Evolutionary conservation across 37 sponge, comb jelly and placozoan genomes (phyloP).

Genomic region (Eunapius fragilis): DNA sequence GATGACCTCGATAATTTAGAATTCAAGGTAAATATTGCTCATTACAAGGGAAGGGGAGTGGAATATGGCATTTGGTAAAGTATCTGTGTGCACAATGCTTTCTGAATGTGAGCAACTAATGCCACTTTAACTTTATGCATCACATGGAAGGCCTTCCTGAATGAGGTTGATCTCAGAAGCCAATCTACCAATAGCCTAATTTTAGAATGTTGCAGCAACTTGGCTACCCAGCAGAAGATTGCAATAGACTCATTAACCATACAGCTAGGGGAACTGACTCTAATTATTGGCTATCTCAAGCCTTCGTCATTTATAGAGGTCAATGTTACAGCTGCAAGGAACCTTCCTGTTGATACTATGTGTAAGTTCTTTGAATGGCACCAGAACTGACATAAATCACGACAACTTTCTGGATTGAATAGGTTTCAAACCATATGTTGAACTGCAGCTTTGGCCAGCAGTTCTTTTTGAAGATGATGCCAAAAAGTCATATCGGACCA

Average conservation of each 20-base stretch:
- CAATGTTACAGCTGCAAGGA: not conserved
- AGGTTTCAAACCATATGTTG: constrained; percentile 39
- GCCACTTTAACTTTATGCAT: not conserved
- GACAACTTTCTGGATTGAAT: not conserved
- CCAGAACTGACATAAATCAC: too few species aligned
- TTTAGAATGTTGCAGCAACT: not conserved
- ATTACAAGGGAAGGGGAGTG: too few species aligned
- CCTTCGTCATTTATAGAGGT: not conserved
- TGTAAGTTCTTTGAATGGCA: not conserved
- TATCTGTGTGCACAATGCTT: too few species aligned
- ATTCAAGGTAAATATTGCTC: too few species aligned
- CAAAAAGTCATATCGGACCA: constrained; percentile 19
- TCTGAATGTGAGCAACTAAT: too few species aligned
- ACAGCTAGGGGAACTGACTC: not conserved
- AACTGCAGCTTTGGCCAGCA: constrained; percentile 15
- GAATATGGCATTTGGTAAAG: too few species aligned
- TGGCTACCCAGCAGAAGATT: not conserved
- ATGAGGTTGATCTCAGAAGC: not conserved
- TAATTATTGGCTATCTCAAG: not conserved
- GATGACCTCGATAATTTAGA: constrained; percentile 9
- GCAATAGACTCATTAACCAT: not conserved
- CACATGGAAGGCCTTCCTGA: not conserved
- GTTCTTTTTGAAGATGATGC: constrained; percentile 11
- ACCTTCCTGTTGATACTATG: not conserved
- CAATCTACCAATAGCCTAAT: not conserved